Evolutionary conservation across 2,797 vertebrate genomes (phyloP), one percentile per base, ranked within the genome.

Genomic region (Poliocrania exsul): DNA sequence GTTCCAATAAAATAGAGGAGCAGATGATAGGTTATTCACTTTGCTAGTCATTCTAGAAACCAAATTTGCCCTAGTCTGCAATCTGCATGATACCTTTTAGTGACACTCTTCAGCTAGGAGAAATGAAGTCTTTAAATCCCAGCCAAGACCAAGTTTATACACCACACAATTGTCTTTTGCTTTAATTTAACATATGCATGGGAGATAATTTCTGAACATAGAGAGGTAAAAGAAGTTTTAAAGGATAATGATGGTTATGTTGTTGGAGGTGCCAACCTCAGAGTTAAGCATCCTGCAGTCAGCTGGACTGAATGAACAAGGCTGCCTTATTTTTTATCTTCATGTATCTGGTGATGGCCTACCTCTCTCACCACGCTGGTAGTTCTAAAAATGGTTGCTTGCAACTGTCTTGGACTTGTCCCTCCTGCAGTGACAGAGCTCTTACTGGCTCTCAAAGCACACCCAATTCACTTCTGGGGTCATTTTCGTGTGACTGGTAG

Each of bases 21-120:
- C 21, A 53, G 35, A 17, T 9, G 2, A 19, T 8, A 54, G 0
- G 1, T 50, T 58, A 26, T 10, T 77, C 8, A 4, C 7, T 56
- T 83, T 31, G 9, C 18, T 37, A 64, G 26, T 38, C 53, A 18
- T 60, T 57, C 42, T 21, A 46, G 46, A 71, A 92, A 53, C 11
- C 7, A 0, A 25, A 0, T 47, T 26, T 60, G 28, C 25, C 29
- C 13, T 20, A 8, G 17, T 10, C 29, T 35, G 26, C 61, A 42
- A 37, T 21, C 37, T 24, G 15, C 58, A 42, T 0, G 1, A 16
- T 11, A 16, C 8, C 4, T 75, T 88, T 40, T 42, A 54, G 21
- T 28, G 46, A 57, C 40, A 28, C 6, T 35, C 25, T 13, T 49
- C 25, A 23, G 54, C 38, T 6, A 57, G 20, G 12, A 79, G 40